phyloP scores from a whole-genome alignment of 2,797 vertebrate species.

The Enteromius radiatus region DNA sequence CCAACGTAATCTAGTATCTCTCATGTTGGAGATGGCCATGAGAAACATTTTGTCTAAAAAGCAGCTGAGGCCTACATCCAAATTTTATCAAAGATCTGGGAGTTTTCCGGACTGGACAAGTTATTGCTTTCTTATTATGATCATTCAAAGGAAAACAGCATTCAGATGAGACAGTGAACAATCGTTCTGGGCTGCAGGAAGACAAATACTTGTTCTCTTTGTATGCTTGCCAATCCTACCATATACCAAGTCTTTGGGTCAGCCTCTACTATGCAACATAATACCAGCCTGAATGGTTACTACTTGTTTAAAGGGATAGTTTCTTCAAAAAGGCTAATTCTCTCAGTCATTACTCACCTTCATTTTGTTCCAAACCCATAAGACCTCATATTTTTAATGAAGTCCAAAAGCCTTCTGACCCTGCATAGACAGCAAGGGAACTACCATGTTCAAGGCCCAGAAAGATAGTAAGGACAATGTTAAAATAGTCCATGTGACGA shows the following conservation, averaged over 20 bases:
- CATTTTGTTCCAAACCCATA: too few relatives aligned
- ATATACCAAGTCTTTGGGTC: background rate
- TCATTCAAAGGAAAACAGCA: conserved; percentile 27
- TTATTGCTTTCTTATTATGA: conserved; percentile 53
- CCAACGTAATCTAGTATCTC: conserved; percentile 9
- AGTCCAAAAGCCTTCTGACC: too few relatives aligned
- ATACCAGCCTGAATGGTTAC: background rate
- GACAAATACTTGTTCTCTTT: background rate
- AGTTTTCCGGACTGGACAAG: conserved; percentile 45
- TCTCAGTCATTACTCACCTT: too few relatives aligned
- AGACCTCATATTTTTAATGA: too few relatives aligned
- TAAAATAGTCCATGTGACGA: too few relatives aligned
- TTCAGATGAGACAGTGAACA: background rate
- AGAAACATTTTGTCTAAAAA: conserved; percentile 35
- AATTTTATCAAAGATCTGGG: conserved; percentile 46
- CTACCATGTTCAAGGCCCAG: too few relatives aligned
- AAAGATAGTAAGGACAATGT: too few relatives aligned
- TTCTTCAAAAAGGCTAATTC: too few relatives aligned
- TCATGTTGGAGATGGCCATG: background rate
- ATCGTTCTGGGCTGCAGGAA: background rate
- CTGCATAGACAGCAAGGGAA: too few relatives aligned
- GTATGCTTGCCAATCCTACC: background rate
- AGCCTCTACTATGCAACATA: background rate
- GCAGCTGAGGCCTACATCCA: conserved; percentile 11
- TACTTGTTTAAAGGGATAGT: background rate